phyloP scores from a whole-genome alignment of 2,113 vertebrate species.

The Amphiprion ocellaris region DNA sequence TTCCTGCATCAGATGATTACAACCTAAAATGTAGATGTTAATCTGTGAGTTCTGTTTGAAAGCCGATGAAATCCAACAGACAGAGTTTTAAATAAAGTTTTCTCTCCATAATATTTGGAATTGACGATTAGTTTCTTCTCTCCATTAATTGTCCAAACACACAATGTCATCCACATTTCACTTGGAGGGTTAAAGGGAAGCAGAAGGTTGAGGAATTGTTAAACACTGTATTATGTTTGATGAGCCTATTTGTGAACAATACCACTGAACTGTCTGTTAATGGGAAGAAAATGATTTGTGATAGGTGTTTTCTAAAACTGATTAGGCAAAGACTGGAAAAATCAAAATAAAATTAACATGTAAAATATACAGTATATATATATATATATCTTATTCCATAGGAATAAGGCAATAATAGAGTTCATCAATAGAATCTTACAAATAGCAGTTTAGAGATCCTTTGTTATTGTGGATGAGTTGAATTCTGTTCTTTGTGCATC shows the following conservation, averaged over 20 bases:
- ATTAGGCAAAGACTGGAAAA: constrained; percentile 12
- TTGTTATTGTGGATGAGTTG: constrained; percentile 23
- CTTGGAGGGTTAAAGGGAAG: neutral
- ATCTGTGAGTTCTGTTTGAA: neutral
- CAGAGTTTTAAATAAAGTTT: constrained; percentile 41
- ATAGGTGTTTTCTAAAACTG: neutral
- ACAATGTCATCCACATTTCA: neutral
- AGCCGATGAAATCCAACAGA: neutral
- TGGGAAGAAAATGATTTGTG: constrained; percentile 2
- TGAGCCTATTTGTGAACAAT: constrained; percentile 10
- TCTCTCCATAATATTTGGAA: neutral
- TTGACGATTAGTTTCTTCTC: neutral
- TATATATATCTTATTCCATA: constrained; percentile 64
- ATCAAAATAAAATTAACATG: constrained; percentile 33
- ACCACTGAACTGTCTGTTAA: constrained; percentile 25
- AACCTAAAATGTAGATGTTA: neutral
- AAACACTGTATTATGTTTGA: neutral
- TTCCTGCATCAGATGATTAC: constrained; percentile 9
- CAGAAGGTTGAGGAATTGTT: constrained; percentile 2
- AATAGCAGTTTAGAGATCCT: constrained; percentile 6
- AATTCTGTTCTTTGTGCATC: constrained; percentile 40
- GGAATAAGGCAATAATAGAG: constrained; percentile 59
- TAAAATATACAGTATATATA: neutral
- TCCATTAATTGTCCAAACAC: neutral
- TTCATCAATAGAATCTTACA: constrained; percentile 46